Evolutionary conservation across 2,888 invertebrate species (phyloP).

Genomic region (Drosophila setosimentum): DNA sequence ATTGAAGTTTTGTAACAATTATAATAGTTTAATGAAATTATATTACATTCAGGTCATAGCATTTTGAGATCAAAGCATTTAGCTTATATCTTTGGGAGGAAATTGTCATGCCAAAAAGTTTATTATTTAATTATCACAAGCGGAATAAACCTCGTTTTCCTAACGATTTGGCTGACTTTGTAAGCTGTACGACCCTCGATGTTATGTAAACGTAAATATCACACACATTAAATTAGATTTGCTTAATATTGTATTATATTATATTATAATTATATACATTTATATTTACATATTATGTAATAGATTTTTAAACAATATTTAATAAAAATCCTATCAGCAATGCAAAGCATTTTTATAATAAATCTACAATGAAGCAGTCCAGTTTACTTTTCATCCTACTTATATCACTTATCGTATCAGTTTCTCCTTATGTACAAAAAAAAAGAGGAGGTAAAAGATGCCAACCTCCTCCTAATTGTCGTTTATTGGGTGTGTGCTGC

Average conservation of each 20-base stretch:
- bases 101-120: neutral
- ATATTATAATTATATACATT: neutral
- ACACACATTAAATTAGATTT: constrained; percentile 1
- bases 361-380: neutral
- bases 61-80: constrained; percentile 49
- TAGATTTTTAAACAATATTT: neutral
- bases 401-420: neutral
- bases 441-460: neutral
- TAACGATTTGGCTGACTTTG: neutral
- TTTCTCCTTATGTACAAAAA: too few species aligned
- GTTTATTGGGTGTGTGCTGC: constrained; percentile 4
- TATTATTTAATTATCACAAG: neutral
- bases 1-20: neutral
- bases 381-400: neutral
- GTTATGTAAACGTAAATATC: neutral
- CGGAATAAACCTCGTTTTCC: neutral
- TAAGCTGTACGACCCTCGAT: neutral
- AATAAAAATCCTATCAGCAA: neutral
- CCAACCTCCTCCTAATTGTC: constrained; percentile 11
- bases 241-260: neutral
- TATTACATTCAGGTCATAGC: constrained; percentile 7
- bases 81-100: constrained; percentile 3
- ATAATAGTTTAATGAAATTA: neutral
- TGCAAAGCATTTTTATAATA: neutral
- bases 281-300: neutral